Percentiles rank a stretch among this genome's conserved stretches.
Conservation (phyloP, 2,888 invertebrate genomes). For the Eugnorisma glareosa region DNA sequence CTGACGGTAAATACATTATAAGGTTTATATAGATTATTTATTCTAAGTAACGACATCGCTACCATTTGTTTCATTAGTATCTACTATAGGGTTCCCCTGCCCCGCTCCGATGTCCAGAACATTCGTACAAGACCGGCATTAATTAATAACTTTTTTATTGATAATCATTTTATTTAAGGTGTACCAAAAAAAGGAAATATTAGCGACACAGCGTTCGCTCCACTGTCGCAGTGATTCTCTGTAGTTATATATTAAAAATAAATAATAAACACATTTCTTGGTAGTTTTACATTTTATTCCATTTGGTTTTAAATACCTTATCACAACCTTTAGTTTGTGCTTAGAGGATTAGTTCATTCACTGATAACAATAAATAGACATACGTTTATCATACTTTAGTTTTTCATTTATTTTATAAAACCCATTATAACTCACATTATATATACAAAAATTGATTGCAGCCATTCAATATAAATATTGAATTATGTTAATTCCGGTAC, state of each 20-base stretch:
- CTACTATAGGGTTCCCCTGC: constrained; percentile 58
- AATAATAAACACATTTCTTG: constrained; percentile 79
- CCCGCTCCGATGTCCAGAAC: constrained; percentile 72
- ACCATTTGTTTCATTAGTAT: constrained; percentile 58
- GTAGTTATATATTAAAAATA: constrained; percentile 88
- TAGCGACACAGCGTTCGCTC: constrained; percentile 69
- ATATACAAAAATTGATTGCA: neutral
- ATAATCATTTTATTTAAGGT: constrained; percentile 77
- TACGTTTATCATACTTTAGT: constrained; percentile 39
- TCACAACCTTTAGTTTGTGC: constrained; percentile 47
- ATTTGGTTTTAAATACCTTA: constrained; percentile 31
- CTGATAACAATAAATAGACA: constrained; percentile 59
- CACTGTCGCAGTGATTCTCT: constrained; percentile 83
- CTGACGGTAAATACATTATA: constrained; percentile 62
- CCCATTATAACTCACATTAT: constrained; percentile 6
- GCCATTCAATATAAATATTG: constrained; percentile 1
- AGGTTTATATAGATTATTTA: constrained; percentile 62
- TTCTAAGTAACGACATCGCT: constrained; percentile 57
- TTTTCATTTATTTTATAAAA: constrained; percentile 42
- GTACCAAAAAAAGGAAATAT: constrained; percentile 83
- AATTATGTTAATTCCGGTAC: neutral
- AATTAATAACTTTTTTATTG: constrained; percentile 69
- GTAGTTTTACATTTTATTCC: constrained; percentile 60
- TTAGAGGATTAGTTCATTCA: constrained; percentile 28
- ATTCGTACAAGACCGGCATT: constrained; percentile 64